These are phyloP conservation scores for Phrynocephalus guinanensis DNA, from an alignment of 2,797 vertebrate species.

Conservation along the genomic window DNA sequence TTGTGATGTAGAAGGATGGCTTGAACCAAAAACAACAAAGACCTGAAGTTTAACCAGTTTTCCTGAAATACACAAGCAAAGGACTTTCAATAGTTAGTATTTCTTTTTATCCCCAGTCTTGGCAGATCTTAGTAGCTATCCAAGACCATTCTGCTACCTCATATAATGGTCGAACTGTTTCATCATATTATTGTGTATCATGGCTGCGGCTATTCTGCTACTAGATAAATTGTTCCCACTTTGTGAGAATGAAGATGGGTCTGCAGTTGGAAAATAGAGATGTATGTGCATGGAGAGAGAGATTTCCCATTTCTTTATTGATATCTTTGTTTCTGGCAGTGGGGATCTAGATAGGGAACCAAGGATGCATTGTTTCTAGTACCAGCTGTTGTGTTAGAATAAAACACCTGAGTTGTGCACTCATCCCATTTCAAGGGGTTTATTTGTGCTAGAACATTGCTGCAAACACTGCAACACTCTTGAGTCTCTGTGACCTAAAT, in stretches of 20 bases:
- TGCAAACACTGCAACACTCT: constrained; percentile 36
- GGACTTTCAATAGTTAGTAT: constrained; percentile 24
- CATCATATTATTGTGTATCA: not conserved
- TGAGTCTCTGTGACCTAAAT: constrained; percentile 69
- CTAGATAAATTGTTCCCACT: not conserved
- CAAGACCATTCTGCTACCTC: constrained; percentile 3
- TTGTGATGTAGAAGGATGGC: constrained; percentile 10
- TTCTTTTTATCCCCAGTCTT: constrained; percentile 16
- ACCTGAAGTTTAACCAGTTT: constrained; percentile 20
- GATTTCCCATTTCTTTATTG: not conserved
- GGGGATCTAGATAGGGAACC: not conserved
- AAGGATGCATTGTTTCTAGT: constrained; percentile 1
- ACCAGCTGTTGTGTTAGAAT: not conserved
- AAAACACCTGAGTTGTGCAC: constrained; percentile 26
- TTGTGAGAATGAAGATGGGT: not conserved
- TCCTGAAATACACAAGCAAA: constrained; percentile 13
- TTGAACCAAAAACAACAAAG: constrained; percentile 16
- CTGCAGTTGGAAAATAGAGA: not conserved
- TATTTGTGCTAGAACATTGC: constrained; percentile 46
- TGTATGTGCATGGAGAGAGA: not conserved
- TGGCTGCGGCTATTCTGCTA: not conserved
- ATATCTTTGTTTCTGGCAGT: not conserved
- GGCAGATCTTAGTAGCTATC: constrained; percentile 13
- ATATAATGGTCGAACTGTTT: not conserved
- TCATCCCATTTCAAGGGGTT: constrained; percentile 6